Conservation (phyloP, 2,113 vertebrate genomes). For the Hippopotamus amphibius region DNA sequence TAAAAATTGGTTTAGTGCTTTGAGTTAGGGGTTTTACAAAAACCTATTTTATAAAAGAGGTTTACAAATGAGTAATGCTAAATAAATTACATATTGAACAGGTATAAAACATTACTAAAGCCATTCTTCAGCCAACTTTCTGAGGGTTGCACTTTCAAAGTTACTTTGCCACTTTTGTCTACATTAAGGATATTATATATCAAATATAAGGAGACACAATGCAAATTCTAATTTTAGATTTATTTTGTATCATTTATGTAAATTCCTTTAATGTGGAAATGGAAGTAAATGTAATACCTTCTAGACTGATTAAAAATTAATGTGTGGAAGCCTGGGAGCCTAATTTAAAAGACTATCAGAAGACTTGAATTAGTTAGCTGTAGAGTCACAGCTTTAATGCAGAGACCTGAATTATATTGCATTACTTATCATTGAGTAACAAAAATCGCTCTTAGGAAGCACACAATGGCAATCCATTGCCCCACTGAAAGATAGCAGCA, state of each 20-base stretch:
- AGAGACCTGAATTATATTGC: neutral
- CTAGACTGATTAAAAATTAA: constrained; percentile 69
- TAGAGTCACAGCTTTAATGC: neutral
- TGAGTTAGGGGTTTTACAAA: neutral
- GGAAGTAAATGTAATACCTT: constrained; percentile 57
- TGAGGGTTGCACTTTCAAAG: constrained; percentile 11
- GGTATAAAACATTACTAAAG: constrained; percentile 12
- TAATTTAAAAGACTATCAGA: constrained; percentile 63
- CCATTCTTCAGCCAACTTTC: constrained; percentile 2
- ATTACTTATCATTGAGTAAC: constrained; percentile 29
- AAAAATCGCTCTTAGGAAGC: constrained; percentile 34
- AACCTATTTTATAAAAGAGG: neutral
- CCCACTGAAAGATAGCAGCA: neutral
- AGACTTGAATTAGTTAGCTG: constrained; percentile 39
- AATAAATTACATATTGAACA: constrained; percentile 42
- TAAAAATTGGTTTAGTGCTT: constrained; percentile 39
- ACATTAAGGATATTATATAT: neutral
- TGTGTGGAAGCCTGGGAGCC: neutral
- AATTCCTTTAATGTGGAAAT: constrained; percentile 73
- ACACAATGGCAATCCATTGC: neutral
- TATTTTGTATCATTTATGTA: constrained; percentile 60
- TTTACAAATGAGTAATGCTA: constrained; percentile 43
- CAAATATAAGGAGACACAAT: constrained; percentile 45
- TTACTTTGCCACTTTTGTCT: neutral
- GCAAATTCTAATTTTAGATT: constrained; percentile 56